Conservation (phyloP, 2,797 vertebrate genomes). For the Coregonus sp. region DNA sequence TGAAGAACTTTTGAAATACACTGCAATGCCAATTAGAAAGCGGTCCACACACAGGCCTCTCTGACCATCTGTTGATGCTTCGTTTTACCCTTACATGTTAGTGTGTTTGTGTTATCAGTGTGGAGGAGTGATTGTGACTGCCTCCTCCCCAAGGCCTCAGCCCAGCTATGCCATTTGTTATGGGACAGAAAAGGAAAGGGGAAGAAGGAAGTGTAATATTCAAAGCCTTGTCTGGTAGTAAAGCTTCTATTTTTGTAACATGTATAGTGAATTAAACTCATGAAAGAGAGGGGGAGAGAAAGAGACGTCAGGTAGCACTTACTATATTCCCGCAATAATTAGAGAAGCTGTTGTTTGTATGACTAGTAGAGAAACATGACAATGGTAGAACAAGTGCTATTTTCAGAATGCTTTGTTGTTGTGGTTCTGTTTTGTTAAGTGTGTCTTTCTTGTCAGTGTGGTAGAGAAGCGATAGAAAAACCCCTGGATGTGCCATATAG, state of each 20-base stretch:
- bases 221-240: conserved; percentile 99
- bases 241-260: conserved; percentile 99
- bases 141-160: conserved; percentile 84
- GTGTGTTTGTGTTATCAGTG: conserved; percentile 30
- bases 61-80: conserved; percentile 5
- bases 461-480: conserved; percentile 83
- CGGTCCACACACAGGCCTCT: conserved; percentile 39
- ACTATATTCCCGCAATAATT: conserved; percentile 99
- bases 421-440: conserved; percentile 90
- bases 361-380: conserved; percentile 87
- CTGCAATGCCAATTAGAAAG: not conserved
- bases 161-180: conserved; percentile 76
- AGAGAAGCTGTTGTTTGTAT: conserved; percentile 83
- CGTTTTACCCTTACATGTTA: conserved; percentile 34
- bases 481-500: conserved; percentile 92
- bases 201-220: conserved; percentile 93
- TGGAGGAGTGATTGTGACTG: conserved; percentile 71
- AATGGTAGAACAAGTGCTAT: conserved; percentile 94
- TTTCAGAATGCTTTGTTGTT: conserved; percentile 91
- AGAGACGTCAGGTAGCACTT: conserved; percentile 96
- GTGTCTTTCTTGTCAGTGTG: conserved; percentile 86
- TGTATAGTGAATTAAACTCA: conserved; percentile 82
- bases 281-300: conserved; percentile 72
- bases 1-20: conserved; percentile 30
- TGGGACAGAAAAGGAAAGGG: conserved; percentile 76